Evolutionary conservation across 2,113 vertebrate species (phyloP), one percentile per base, ranked within the genome.

Genomic region (Xiphophorus couchianus): DNA sequence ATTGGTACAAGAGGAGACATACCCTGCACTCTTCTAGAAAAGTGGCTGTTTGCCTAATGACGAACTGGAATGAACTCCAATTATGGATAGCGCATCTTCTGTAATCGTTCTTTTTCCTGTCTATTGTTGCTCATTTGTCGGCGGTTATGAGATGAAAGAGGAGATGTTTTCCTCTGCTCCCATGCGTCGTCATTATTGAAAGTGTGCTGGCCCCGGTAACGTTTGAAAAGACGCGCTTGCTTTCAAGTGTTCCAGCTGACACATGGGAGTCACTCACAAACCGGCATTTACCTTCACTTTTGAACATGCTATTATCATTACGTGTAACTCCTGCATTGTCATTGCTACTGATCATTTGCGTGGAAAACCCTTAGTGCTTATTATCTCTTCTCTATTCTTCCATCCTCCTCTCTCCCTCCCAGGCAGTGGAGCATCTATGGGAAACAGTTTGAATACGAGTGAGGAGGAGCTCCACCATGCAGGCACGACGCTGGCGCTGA

Each of bases 401-500:
- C 44, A 31, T 28, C 58, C 35, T 68, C 1, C 5, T 17, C 33
- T 33, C 66, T 13, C 22, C 63, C 69, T 31, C 37, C 82, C 65
- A 95, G 94, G 93, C 85, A 94, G 94, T 19, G 94, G 93, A 76
- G 86, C 91, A 48, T 95, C 94, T 79, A 89, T 92, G 71, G 92
- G 91, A 73, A 95, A 93, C 91, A 94, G 94, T 88, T 78, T 95
- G 86, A 95, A 92, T 82, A 82, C 90, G 70, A 95, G 94, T 61
- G 93, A 95, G 81, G 94, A 95, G 87, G 94, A 95, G 88, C 91
- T 95, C 35, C 90, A 92, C 94, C 92, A 92, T 73, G 88, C 91
- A 86, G 91, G 93, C 77, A 65, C 91, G 78, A 90, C 60, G 33
- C 74, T 74, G 76, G 81, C 86, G 73, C 71, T 80, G 33, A 95